Evolutionary conservation across 1,140 invertebrate species (phyloP), one percentile per base, ranked within the genome.

Genomic region (Heliconius melpomene): DNA sequence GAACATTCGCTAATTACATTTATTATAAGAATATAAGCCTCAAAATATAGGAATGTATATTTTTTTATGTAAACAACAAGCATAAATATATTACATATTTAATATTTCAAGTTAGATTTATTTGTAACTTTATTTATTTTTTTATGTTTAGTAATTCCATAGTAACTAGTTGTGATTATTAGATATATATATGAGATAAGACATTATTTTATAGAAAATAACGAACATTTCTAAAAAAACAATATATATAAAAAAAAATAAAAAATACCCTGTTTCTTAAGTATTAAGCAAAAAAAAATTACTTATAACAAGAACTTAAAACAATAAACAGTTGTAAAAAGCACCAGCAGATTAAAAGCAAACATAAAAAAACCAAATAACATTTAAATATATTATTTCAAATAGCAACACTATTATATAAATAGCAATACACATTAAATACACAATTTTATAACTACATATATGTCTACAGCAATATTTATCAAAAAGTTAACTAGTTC

Each of bases 1-100:
- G 9, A 60, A 60, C 60, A 66, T 29, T 66, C 9, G 16, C 60
- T 29, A 66, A 66, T 66, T 66, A 66, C 23, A 66, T 66, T 66
- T n/a, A 66, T 66, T 66, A 66, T 13, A 66, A 66, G 3, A 60
- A 60, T 23, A 29, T 29, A 29, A 66, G 26, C 26, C 26, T 66
- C 13, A 66, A 66, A 66, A 29, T 66, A 66, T 66, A 60, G 60
- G 60, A 66, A 66, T 66, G 60, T 66, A 66, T 66, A 66, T 16
- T 66, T 66, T 60, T 60, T 23, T 23, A 60, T 60, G 9, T 26
- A 26, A 57, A 60, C 23, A 66, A 26, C 20, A 66, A 29, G 23
- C 60, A 66, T 26, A 66, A 66, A 66, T 66, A 66, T 66, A 26
- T 23, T 29, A 26, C 20, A 23, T 11, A 60, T 11, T 9, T 60